These are phyloP conservation scores for Apostichopus japonicus DNA, from an alignment of 35 echinoderm and acorn worm species.

Conservation along the genomic window DNA sequence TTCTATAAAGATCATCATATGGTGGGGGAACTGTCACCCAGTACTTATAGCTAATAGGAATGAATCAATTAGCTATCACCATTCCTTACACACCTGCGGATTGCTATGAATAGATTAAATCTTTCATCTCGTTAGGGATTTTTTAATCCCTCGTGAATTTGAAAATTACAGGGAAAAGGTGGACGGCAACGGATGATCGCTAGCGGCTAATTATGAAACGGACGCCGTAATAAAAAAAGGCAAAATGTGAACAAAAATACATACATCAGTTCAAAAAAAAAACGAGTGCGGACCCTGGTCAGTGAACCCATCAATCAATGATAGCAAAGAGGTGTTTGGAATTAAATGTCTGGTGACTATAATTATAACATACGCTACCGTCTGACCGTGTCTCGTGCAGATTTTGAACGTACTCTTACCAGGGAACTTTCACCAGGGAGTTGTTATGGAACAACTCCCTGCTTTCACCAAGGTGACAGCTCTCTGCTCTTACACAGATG, in stretches of 20 bases:
- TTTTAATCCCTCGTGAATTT: conserved; percentile 43
- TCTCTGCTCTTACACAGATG: no score
- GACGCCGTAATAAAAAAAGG: neutral
- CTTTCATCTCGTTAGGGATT: conserved; percentile 21
- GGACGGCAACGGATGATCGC: conserved; percentile 6
- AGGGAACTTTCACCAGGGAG: no score
- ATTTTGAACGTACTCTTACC: no score
- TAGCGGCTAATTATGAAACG: conserved; percentile 12
- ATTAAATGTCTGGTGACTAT: neutral
- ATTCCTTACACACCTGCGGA: neutral
- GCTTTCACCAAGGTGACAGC: no score
- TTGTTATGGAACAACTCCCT: no score
- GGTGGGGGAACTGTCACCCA: conserved; percentile 3
- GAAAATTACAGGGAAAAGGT: conserved; percentile 21
- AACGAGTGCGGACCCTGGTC: neutral
- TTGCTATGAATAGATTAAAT: conserved; percentile 21
- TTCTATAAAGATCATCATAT: conserved; percentile 29
- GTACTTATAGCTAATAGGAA: conserved; percentile 14
- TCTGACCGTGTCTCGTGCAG: no score
- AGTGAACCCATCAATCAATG: neutral
- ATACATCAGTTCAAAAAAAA: neutral
- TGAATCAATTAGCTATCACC: conserved; percentile 32
- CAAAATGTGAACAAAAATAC: neutral
- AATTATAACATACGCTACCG: no score
- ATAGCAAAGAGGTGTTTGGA: neutral